Evolutionary conservation across 2,113 vertebrate genomes (phyloP), one percentile per base, ranked within the genome.

Genomic region (Quiscalus mexicanus): DNA sequence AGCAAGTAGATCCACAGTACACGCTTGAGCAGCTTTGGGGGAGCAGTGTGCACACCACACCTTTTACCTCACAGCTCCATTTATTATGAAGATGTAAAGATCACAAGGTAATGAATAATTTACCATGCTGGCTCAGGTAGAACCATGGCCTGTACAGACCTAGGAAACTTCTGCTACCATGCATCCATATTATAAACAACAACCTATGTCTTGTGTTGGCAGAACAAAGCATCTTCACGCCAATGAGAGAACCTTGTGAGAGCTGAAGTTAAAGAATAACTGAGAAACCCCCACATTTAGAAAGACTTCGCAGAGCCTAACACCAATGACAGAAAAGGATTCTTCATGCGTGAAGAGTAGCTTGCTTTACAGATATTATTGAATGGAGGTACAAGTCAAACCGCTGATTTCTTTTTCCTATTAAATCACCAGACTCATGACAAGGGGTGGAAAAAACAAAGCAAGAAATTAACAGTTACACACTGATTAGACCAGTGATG

Each of bases 401-500:
- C 7, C 13, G 28, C 17, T 33, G 12, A 11, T 44, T 44, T 30
- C 10, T 84, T 45, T 50, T 15, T 21, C 6, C 15, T 55, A 24
- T 73, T 84, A 62, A 75, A 75, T 93, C 50, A 78, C 7, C 8
- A 2, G 0, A 50, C 12, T 18, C 41, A 52, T 20, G 21, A 37
- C 14, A 89, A 25, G 15, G 24, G 8, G 42, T 1, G 1, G 15
- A 69, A 81, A 75, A 85, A 83, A 59, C 5, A 85, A 62, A 73
- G 31, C 30, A 71, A 93, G 31, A 90, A 82, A 62, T 86, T 20
- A 89, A 44, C n/a, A 45, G 15, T 60, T 69, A 80, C 50, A 90
- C 27, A 67, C 37, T 84, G 25, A n/a, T 64, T 25, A 87, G 47
- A 70, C 6, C 15, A 74, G 28, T 37, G 45, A 74, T 44, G 41